Percentiles rank a stretch among this genome's conserved stretches.
These are phyloP conservation scores for Ophraella communa DNA, from an alignment of 2,888 invertebrate species.

Conservation along the genomic window DNA sequence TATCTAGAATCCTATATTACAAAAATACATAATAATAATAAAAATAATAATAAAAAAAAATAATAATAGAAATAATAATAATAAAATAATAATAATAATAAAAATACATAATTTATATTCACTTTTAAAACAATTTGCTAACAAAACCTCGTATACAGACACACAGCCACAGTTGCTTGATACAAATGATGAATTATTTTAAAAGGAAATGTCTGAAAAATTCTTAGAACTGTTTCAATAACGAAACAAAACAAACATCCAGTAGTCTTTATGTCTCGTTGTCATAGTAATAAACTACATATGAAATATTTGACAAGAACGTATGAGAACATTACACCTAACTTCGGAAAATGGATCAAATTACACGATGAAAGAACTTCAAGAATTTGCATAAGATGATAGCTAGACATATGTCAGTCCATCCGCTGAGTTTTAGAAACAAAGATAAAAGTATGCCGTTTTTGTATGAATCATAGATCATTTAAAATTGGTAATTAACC, in stretches of 20 bases:
- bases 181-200: background rate
- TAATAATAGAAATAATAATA: too few relatives aligned
- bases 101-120: too few relatives aligned
- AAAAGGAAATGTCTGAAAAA: background rate
- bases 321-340: slow-evolving; percentile 5
- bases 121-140: too few relatives aligned
- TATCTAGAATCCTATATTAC: too few relatives aligned
- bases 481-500: too few relatives aligned
- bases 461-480: too few relatives aligned
- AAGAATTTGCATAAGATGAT: slow-evolving; percentile 1
- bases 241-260: background rate
- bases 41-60: too few relatives aligned
- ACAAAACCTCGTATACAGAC: background rate
- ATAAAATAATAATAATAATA: too few relatives aligned
- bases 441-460: background rate
- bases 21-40: too few relatives aligned
- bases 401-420: slow-evolving; percentile 3
- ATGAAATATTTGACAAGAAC: slow-evolving; percentile 9
- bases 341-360: background rate
- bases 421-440: background rate
- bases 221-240: background rate
- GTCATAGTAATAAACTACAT: slow-evolving; percentile 4
- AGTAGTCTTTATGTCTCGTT: slow-evolving; percentile 5
- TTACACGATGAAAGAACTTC: slow-evolving; percentile 1
- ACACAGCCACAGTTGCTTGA: background rate